phyloP scores from a whole-genome alignment of 2,797 vertebrate species.

The Balearica regulorum region DNA sequence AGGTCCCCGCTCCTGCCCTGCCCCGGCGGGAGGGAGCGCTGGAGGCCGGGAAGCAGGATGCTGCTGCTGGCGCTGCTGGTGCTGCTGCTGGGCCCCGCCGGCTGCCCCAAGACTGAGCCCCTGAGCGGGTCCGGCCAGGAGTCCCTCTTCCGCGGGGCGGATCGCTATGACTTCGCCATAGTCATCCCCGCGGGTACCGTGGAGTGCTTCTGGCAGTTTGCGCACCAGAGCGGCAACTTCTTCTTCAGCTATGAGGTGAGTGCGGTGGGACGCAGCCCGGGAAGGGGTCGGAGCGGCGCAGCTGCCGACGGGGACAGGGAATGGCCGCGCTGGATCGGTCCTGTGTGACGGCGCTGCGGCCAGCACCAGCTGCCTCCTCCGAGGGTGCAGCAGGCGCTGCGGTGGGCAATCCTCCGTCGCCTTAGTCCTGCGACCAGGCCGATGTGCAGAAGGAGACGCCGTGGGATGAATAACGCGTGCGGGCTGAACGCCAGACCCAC shows the following conservation, averaged over 20 bases:
- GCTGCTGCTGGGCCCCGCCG: neutral
- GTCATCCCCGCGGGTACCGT: slow-evolving; percentile 70
- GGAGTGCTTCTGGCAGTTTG: slow-evolving; percentile 94
- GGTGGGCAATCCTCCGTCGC: fast-evolving
- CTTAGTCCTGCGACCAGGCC: fast-evolving
- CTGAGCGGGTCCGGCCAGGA: slow-evolving; percentile 64
- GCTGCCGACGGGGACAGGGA: fast-evolving
- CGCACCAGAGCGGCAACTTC: slow-evolving; percentile 81
- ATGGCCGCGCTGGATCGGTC: neutral
- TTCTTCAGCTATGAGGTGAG: slow-evolving; percentile 91
- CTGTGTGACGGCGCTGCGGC: fast-evolving
- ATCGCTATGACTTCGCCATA: slow-evolving; percentile 88
- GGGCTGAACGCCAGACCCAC: fast-evolving
- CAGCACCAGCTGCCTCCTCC: neutral
- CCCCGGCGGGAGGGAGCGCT: neutral
- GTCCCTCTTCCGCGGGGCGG: slow-evolving; percentile 77
- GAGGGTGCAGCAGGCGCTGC: fast-evolving
- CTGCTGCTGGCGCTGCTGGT: neutral
- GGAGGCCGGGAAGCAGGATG: slow-evolving; percentile 50
- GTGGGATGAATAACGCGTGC: fast-evolving
- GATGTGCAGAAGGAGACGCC: fast-evolving
- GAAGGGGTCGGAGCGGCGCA: fast-evolving
- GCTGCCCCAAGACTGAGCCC: slow-evolving; percentile 67
- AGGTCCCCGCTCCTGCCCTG: neutral
- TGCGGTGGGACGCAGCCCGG: fast-evolving